Conservation (phyloP, 1,140 invertebrate species). For the Popillia japonica region DNA sequence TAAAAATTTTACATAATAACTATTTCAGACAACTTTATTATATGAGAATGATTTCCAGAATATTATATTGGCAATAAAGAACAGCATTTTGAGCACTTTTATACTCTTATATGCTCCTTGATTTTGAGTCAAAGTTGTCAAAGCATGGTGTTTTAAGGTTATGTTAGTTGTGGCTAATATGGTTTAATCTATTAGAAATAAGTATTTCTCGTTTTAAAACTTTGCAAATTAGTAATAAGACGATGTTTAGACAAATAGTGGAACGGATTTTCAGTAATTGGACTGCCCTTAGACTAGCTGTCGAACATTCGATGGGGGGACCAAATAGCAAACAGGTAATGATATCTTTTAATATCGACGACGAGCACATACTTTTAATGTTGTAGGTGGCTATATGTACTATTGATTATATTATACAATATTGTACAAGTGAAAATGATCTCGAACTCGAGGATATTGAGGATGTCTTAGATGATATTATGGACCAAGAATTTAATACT, state of each 20-base stretch:
- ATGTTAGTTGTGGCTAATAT: not conserved
- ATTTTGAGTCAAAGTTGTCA: too few species aligned
- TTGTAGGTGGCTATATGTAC: not conserved
- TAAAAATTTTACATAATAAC: too few species aligned
- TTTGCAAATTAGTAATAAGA: not conserved
- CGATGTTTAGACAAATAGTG: conserved; percentile 58
- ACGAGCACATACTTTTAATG: too few species aligned
- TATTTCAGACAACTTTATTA: too few species aligned
- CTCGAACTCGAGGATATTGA: conserved; percentile 66
- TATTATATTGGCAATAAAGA: not conserved
- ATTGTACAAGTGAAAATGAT: conserved; percentile 61
- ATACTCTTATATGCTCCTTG: too few species aligned
- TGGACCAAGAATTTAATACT: conserved; percentile 73
- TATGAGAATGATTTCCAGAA: not conserved
- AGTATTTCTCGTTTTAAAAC: not conserved
- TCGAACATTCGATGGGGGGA: conserved; percentile 73
- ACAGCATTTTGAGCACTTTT: not conserved
- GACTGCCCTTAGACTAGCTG: conserved; percentile 69
- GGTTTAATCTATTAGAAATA: not conserved
- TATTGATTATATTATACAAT: not conserved
- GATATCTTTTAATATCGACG: too few species aligned
- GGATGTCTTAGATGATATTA: conserved; percentile 69
- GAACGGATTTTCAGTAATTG: conserved; percentile 71
- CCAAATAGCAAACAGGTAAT: conserved; percentile 68
- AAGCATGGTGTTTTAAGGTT: not conserved